A percentile compares a stretch with the other conserved stretches of the same genome.
These are phyloP conservation scores for Cylloceria caligata DNA, from an alignment of 2,888 invertebrate species.

Conservation along the genomic window DNA sequence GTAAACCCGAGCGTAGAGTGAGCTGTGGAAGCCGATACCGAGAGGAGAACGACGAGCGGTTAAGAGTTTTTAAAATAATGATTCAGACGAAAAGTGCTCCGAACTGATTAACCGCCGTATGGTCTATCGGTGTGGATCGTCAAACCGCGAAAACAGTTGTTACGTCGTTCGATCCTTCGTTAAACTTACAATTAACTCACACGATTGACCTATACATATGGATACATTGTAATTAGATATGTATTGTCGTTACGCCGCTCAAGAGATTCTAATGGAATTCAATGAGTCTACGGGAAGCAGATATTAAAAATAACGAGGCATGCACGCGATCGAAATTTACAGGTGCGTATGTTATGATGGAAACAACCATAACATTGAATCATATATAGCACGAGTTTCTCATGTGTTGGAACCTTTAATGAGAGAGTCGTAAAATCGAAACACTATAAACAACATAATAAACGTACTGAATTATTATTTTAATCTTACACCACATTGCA, in stretches of 20 bases:
- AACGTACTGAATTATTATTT: neutral
- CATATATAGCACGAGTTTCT: neutral
- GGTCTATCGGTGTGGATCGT: conserved; percentile 15
- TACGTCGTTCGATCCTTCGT: conserved; percentile 31
- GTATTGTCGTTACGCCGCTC: conserved; percentile 17
- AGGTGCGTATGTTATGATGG: conserved; percentile 52
- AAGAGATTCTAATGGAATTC: conserved; percentile 15
- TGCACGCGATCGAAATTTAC: conserved; percentile 40
- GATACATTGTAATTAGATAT: conserved; percentile 22
- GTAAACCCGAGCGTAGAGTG: conserved; percentile 32
- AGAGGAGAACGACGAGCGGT: neutral
- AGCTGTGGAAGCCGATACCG: conserved; percentile 6
- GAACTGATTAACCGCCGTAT: conserved; percentile 4
- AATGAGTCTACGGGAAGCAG: conserved; percentile 36
- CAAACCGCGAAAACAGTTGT: conserved; percentile 32
- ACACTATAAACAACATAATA: no score
- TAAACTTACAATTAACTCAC: conserved; percentile 27
- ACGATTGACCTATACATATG: conserved; percentile 5
- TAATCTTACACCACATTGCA: neutral
- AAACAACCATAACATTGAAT: neutral
- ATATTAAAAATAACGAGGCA: conserved; percentile 45
- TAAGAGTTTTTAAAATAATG: no score
- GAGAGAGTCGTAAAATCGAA: neutral
- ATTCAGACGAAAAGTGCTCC: conserved; percentile 16
- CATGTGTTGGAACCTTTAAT: neutral